phyloP scores from a whole-genome alignment of 2,888 invertebrate species.

The Incurvaria masculella region DNA sequence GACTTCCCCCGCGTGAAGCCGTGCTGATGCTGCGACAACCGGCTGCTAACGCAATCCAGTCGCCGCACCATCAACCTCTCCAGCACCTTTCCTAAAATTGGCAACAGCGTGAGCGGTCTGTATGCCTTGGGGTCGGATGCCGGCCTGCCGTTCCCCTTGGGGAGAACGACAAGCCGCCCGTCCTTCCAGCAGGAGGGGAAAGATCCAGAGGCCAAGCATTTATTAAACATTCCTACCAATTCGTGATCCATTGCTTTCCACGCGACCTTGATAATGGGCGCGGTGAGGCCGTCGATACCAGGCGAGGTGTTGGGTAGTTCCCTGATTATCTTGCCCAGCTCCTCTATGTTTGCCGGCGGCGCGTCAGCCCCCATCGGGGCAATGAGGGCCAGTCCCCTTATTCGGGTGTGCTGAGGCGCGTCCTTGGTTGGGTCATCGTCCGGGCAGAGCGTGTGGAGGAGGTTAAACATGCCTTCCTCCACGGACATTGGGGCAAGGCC shows the following conservation, averaged over 20 bases:
- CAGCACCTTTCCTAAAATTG: conserved; percentile 21
- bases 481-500: neutral
- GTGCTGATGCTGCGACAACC: conserved; percentile 13
- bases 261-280: conserved; percentile 12
- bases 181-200: conserved; percentile 20
- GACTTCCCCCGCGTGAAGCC: conserved; percentile 16
- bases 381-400: conserved; percentile 12
- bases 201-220: conserved; percentile 16
- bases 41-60: neutral
- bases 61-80: conserved; percentile 17
- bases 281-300: conserved; percentile 20
- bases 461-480: neutral
- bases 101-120: conserved; percentile 21
- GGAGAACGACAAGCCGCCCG: conserved; percentile 16
- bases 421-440: conserved; percentile 18
- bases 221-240: neutral
- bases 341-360: conserved; percentile 5
- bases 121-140: conserved; percentile 19
- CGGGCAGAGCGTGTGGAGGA: conserved; percentile 14
- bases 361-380: conserved; percentile 14
- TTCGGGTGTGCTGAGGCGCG: conserved; percentile 13
- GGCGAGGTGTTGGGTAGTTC: conserved; percentile 19
- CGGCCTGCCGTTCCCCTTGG: conserved; percentile 18
- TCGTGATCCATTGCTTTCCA: neutral
- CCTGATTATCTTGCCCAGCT: conserved; percentile 12